Base-by-base conservation (phyloP, 2,797 vertebrate genomes). In the Tokudaia tokunoshimensis region DNA sequence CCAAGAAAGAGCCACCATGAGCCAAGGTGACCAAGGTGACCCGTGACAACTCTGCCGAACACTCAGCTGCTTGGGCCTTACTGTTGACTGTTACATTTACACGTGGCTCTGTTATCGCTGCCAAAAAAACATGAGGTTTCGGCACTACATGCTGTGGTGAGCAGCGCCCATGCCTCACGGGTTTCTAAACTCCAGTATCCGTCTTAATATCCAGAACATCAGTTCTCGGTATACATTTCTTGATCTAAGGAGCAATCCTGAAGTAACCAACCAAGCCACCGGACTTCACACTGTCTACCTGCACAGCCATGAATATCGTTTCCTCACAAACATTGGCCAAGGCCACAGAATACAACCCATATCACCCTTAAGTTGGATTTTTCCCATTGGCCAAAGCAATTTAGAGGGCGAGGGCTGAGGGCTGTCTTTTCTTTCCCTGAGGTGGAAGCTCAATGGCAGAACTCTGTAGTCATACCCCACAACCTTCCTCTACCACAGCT, bases 21-120 rank as follows among this genome's bases (percentile, higher is more conserved):
- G 22, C 47, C 78, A 67, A 52, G 50, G 52, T 52, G 52, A 52
- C 52, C 52, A 52, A 41, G 41, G 6, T 1, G 65, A 22, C 50
- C 75, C 24, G 3, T 4, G 74, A 41, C 15, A 52, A 70, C 63
- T 3, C 29, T 0, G 20, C 9, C 4, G 0, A 70, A 44, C 11
- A 14, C 4, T 41, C 29, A 0, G 9, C 52, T 2, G 12, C 72
- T 41, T 22, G 0, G 11, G 29, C 47, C 10, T 29, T 20, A 34
- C 20, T 44, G 2, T 0, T 11, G 79, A 72, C 91, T 82, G 79
- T 52, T 34, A 31, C 0, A 31, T 63, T 44, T 34, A n/a, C 1
- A 41, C 57, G 24, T 52, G 6, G 37, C 74, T 79, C 61, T 4
- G 3, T 50, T 24, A 59, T 57, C 52, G 37, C 70, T 57, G 47